A percentile compares a stretch with the other conserved stretches of the same genome.
These are phyloP conservation scores for Sebastes jordani DNA, from an alignment of 2,797 vertebrate genomes.

Conservation along the genomic window DNA sequence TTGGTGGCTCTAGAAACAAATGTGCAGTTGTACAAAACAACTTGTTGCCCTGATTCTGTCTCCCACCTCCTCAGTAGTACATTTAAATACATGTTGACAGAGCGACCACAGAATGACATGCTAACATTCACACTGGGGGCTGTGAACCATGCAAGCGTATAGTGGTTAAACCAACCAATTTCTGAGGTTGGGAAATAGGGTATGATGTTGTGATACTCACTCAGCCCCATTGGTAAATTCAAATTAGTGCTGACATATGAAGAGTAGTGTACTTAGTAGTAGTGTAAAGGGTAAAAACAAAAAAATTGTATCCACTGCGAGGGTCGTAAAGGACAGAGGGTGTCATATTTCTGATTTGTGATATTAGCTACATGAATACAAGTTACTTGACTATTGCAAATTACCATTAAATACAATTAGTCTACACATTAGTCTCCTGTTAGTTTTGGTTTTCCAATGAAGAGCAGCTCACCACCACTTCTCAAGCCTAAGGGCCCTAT, in stretches of 20 bases:
- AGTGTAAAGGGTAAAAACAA: not conserved
- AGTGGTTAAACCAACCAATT: not conserved
- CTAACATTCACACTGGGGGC: constrained; percentile 1
- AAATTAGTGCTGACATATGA: not conserved
- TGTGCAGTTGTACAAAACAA: not conserved
- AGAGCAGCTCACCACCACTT: no score
- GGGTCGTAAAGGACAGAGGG: no score
- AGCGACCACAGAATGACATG: constrained; percentile 10
- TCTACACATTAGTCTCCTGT: no score
- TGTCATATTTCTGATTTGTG: no score
- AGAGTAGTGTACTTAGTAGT: not conserved
- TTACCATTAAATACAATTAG: no score
- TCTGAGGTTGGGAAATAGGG: not conserved
- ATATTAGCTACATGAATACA: no score
- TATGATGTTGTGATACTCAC: constrained; percentile 1
- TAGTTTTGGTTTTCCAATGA: no score
- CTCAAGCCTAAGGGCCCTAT: no score
- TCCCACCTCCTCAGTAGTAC: not conserved
- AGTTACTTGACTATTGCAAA: no score
- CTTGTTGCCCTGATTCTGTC: constrained; percentile 23
- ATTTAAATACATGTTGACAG: constrained; percentile 29
- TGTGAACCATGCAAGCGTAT: not conserved
- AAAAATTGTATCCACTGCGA: no score
- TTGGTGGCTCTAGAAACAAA: not conserved
- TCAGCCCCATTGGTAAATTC: not conserved